Evolutionary conservation across 2,888 invertebrate genomes (phyloP).

Genomic region (Mesoligia furuncula): DNA sequence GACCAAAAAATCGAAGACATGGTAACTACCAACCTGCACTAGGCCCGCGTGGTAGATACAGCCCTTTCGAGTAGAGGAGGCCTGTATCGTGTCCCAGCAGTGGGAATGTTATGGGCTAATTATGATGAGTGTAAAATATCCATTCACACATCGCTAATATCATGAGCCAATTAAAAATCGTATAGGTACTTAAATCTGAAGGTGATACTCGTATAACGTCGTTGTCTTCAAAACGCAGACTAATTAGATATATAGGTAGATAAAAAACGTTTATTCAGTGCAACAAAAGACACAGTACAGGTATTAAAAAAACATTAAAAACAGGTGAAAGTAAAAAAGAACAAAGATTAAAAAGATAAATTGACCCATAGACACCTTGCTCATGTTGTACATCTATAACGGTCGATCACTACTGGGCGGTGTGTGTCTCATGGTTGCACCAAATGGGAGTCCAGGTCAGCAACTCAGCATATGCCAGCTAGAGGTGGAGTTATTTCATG

Average conservation of each 20-base stretch:
- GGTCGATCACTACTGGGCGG: too few relatives aligned
- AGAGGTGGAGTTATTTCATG: constrained; percentile 15
- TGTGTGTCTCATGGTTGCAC: too few relatives aligned
- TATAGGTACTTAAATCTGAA: constrained; percentile 17
- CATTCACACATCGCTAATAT: neutral
- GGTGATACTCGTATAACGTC: constrained; percentile 23
- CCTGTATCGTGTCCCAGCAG: neutral
- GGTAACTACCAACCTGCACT: neutral
- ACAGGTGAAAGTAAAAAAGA: too few relatives aligned
- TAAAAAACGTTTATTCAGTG: too few relatives aligned
- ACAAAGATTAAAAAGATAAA: too few relatives aligned
- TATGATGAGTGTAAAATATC: constrained; percentile 1
- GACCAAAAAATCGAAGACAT: neutral
- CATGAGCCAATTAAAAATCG: neutral
- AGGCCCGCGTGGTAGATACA: neutral
- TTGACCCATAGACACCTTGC: too few relatives aligned
- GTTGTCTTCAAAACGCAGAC: constrained; percentile 19
- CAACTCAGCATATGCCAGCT: too few relatives aligned
- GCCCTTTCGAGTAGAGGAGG: neutral
- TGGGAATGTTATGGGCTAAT: neutral
- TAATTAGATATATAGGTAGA: too few relatives aligned
- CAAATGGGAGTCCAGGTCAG: too few relatives aligned
- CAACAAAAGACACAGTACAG: too few relatives aligned
- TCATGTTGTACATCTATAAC: too few relatives aligned
- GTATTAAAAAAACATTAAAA: too few relatives aligned